Evolutionary conservation across 2,797 vertebrate genomes (phyloP), one percentile per base, ranked within the genome.

Genomic region (Heliangelus exortis): DNA sequence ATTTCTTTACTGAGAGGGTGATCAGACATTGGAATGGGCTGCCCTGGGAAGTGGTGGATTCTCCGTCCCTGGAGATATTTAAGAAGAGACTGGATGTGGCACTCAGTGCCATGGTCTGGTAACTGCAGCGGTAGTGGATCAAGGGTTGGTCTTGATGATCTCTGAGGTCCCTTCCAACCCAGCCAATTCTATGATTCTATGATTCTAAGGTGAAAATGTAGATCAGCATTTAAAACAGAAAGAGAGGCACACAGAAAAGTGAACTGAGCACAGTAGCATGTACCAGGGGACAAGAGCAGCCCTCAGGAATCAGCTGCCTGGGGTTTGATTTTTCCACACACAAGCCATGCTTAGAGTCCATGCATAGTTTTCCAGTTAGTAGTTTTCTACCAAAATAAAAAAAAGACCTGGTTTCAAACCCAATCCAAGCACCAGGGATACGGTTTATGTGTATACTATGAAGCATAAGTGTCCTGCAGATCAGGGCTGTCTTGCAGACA

Each of bases 261-360:
- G n/a, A 72, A 54, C 15, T 8, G 57, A 57, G 22, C 4, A 9
- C 6, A 17, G 18, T 10, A 53, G 8, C 0, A 0, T 9, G 15
- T 20, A 45, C 19, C 14, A 54, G 55, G 57, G 8, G 29, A 78
- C 29, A 62, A 76, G 43, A 77, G 25, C 47, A 54, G 20, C 36
- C 34, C 19, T 74, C 9, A 29, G 33, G 65, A 62, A 15, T 9
- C 22, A 90, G 20, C 36, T 29, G 58, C 66, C 41, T 57, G 26
- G 45, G n/a, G 9, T 81, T 89, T 29, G 39, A 13, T 26, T 81
- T 83, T 62, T 21, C 28, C 6, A 26, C 14, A 22, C 55, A 13
- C 6, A 20, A 61, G 57, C 18, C 0, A 0, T 8, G 8, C 54
- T 50, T 47, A 17, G 31, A 50, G 31, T 18, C 61, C 57, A 80